A percentile compares a stretch with the other conserved stretches of the same genome.
Evolutionary conservation across 2,888 invertebrate species (phyloP).

Genomic region (Diaperis boleti): DNA sequence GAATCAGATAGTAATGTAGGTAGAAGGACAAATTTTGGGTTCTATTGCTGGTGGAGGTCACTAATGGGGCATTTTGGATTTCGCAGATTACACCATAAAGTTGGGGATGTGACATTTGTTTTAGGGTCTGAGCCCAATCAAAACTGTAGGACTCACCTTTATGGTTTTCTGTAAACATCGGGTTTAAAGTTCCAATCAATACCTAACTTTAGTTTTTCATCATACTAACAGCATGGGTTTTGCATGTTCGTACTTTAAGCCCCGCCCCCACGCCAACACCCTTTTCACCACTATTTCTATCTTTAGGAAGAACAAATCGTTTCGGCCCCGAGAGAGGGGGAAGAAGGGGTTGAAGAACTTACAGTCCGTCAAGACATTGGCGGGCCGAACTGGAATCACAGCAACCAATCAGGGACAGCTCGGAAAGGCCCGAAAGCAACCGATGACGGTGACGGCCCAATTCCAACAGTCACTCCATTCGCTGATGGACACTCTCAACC

Average conservation of each 20-base stretch:
- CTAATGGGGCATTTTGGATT: not conserved
- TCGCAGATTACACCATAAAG: too few relatives aligned
- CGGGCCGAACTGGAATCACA: constrained; percentile 77
- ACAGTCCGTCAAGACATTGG: constrained; percentile 91
- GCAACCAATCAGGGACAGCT: constrained; percentile 67
- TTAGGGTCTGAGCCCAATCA: too few relatives aligned
- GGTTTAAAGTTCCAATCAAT: not conserved
- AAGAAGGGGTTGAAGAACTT: constrained; percentile 91
- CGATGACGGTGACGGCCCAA: constrained; percentile 93
- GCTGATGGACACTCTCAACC: constrained; percentile 93
- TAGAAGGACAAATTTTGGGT: constrained; percentile 54
- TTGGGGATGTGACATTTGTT: too few relatives aligned
- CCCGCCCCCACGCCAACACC: too few relatives aligned
- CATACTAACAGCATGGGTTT: constrained; percentile 37
- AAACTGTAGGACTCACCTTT: not conserved
- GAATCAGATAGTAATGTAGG: constrained; percentile 91
- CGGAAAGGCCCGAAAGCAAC: constrained; percentile 83
- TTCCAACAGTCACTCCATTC: constrained; percentile 93
- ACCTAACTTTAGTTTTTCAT: constrained; percentile 21
- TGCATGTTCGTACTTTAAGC: constrained; percentile 35
- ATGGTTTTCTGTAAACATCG: not conserved
- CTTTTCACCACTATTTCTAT: too few relatives aligned
- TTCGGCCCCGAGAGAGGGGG: constrained; percentile 86
- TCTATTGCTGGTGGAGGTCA: constrained; percentile 36
- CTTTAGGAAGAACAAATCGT: constrained; percentile 74